Evolutionary conservation across 2,797 vertebrate genomes (phyloP).

Genomic region (Notoglanidium macrostoma): DNA sequence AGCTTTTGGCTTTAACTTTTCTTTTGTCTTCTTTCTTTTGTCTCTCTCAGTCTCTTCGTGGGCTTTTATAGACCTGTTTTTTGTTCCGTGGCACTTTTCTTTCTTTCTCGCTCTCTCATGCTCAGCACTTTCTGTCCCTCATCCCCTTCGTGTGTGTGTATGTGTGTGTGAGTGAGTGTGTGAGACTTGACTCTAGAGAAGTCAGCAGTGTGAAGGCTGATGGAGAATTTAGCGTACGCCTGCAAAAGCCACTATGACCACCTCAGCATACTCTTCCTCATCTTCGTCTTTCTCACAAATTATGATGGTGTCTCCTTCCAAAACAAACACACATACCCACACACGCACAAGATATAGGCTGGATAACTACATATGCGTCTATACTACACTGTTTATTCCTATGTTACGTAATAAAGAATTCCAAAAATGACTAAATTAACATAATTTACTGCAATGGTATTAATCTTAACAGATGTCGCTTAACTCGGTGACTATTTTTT

Average conservation of each 20-base stretch:
- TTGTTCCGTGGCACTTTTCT: conserved; percentile 11
- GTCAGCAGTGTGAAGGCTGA: conserved; percentile 71
- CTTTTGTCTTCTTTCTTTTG: conserved; percentile 27
- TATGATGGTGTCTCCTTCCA: background rate
- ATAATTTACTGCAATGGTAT: background rate
- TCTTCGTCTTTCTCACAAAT: conserved; percentile 1
- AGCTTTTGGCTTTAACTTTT: conserved; percentile 29
- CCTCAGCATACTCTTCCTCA: conserved; percentile 37
- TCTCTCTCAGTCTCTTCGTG: conserved; percentile 29
- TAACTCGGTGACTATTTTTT: background rate
- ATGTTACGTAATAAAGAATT: background rate
- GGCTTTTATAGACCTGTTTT: conserved; percentile 9
- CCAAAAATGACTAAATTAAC: background rate
- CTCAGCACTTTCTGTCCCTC: conserved; percentile 73
- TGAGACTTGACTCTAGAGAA: conserved; percentile 61
- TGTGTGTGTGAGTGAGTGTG: conserved; percentile 42
- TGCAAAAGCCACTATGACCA: conserved; percentile 59
- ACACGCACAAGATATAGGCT: background rate
- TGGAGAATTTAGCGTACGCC: conserved; percentile 71
- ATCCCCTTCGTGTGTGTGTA: conserved; percentile 29
- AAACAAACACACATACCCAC: background rate
- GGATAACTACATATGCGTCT: background rate
- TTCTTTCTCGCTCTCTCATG: conserved; percentile 57
- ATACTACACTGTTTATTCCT: background rate
- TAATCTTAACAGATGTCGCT: background rate